Evolutionary conservation across 2,113 vertebrate genomes (phyloP), one percentile per base, ranked within the genome.

Genomic region (Lepus timidus): DNA sequence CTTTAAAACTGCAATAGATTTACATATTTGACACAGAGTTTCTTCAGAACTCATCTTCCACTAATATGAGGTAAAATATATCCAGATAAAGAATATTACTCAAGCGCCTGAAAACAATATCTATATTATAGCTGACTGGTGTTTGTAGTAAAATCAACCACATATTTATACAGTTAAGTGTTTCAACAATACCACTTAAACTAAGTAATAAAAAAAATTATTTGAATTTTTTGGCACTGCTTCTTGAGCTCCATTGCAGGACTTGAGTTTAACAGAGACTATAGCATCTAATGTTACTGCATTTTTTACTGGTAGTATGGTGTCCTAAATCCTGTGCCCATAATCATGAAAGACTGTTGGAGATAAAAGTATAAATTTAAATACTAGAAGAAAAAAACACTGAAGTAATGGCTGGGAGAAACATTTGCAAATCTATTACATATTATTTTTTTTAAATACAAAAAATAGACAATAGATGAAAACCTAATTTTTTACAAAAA

Each of bases 101-200:
- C 68, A 91, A 93, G 74, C 33, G 16, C 64, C 74, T 94, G 36
- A 94, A 94, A 93, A 85, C 14, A 92, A 10, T 52, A 83, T 74
- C 55, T 73, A 11, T 80, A 51, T 90, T 85, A 95, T 68, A 65
- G 93, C 75, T 85, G 90, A 78, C 67, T 91, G 20, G 25, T 85
- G 29, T 93, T 93, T 93, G 70, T 17, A 68, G 44, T 92, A 71
- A 51, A 58, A 88, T 74, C 79, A 94, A 29, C 51, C 29, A 78
- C 44, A 58, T 80, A 86, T 78, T 39, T 58, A 93, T 94, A 62
- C 25, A 94, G 39, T 85, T 88, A 93, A 93, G 25, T 11, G 27
- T 93, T 96, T 95, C 75, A 95, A 92, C 31, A 86, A 90, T 76
- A 44, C 33, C 91, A 85, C 68, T 95, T 90, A 86, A 88, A 86